Base-by-base conservation (phyloP, 1,140 invertebrate genomes). In the Agrypnia vestita region DNA sequence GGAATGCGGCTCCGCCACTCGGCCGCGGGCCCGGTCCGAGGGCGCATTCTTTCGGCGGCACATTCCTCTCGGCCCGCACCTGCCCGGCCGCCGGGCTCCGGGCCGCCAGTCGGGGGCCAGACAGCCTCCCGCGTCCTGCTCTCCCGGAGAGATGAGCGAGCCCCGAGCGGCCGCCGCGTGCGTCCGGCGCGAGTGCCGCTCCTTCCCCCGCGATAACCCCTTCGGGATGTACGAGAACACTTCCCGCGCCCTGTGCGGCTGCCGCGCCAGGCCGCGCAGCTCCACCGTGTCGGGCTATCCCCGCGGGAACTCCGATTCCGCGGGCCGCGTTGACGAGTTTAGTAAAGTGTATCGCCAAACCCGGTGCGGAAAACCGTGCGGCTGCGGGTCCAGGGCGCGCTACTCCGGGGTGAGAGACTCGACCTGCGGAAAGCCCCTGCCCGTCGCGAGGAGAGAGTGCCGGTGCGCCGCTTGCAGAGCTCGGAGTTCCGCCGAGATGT, bases 11-110 rank as follows among this genome's bases (percentile, higher is more conserved):
- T 82, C 78, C 80, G 78, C 80, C 80, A 82, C 80, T 75, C 74
- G 80, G 56, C 77, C 77, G 78, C 78, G 47, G 17, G 47, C 87
- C 88, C 87, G 88, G 87, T 88, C 86, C 89, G 87, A 88, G 89
- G 88, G 67, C 67, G 88, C 86, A 90, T 90, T 89, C 88, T 89
- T 89, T 88, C 87, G 88, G 86, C 87, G 85, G 87, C 86, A 86
- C 87, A 71, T 75, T 55, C 73, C 73, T 55, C 73, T 75, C 86
- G 87, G 86, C 86, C 88, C 86, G 67, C 61, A 64, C 61, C 61
- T 64, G 61, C 61, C 19, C 19, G n/a, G n/a, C 61, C 3, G 25
- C 21, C 21, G 10, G 13, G 10, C 61, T 3, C 56, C n/a, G 3
- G n/a, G 3, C 19, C 56, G 13, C 35, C 61, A 44, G 21, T 44